These are phyloP conservation scores for Abscondita cerata DNA, from an alignment of 2,888 invertebrate genomes.

Conservation along the genomic window DNA sequence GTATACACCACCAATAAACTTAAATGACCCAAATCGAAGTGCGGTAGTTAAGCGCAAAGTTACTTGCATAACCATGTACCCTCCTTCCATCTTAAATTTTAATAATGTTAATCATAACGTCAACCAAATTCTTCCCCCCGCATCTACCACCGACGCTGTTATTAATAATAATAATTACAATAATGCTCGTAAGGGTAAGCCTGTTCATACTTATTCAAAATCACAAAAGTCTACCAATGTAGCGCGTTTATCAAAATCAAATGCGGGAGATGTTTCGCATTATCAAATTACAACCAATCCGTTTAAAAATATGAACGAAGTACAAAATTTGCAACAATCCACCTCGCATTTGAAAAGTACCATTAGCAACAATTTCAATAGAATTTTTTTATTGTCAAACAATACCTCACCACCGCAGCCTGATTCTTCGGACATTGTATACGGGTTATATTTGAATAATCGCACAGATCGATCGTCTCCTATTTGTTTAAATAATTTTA, in stretches of 20 bases:
- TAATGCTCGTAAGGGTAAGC: not conserved
- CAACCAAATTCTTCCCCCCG: conserved; percentile 1
- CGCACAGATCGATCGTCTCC: not conserved
- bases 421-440: conserved; percentile 10
- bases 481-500: not conserved
- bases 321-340: not conserved
- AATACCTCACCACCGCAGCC: not conserved
- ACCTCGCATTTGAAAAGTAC: conserved; percentile 14
- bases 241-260: not conserved
- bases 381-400: conserved; percentile 18
- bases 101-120: conserved; percentile 5
- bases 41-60: not conserved
- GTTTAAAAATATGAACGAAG: conserved; percentile 4
- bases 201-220: not conserved
- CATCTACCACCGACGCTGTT: no score
- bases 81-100: not conserved
- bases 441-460: conserved; percentile 15
- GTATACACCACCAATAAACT: not conserved
- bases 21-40: not conserved
- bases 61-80: not conserved
- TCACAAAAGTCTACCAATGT: conserved; percentile 5
- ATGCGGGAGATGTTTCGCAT: not conserved
- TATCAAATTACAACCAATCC: conserved; percentile 5
- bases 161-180: not conserved
- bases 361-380: conserved; percentile 19